Evolutionary conservation across 1,140 invertebrate genomes (phyloP).

Genomic region (Brachionus rubens): DNA sequence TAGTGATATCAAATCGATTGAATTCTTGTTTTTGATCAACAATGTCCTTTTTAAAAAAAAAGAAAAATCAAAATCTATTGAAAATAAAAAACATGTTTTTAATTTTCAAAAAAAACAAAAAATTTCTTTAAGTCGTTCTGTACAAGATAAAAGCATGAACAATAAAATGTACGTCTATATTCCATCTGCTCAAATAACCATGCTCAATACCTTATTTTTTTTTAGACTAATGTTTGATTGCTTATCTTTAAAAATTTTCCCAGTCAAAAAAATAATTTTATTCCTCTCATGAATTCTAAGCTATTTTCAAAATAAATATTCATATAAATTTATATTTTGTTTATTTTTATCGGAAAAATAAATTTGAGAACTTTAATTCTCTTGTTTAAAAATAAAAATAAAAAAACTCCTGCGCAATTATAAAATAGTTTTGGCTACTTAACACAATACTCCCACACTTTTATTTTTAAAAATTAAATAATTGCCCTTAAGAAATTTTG

Average conservation of each 20-base stretch:
- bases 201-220: conserved; percentile 2
- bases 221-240: background rate
- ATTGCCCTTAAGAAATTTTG: too few species aligned
- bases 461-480: too few species aligned
- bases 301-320: conserved; percentile 7
- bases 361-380: too few species aligned
- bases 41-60: background rate
- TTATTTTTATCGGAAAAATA: too few species aligned
- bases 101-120: too few species aligned
- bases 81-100: conserved; percentile 19
- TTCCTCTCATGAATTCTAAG: background rate
- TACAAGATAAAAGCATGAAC: conserved; percentile 12
- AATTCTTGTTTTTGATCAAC: background rate
- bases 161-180: conserved; percentile 13
- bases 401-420: too few species aligned
- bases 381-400: too few species aligned
- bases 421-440: too few species aligned
- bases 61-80: conserved; percentile 19
- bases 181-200: conserved; percentile 40
- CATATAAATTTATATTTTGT: too few species aligned
- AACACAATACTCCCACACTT: too few species aligned
- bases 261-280: background rate
- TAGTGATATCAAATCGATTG: too few species aligned
- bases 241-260: conserved; percentile 29
- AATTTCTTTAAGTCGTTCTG: too few species aligned